phyloP scores from a whole-genome alignment of 2,113 vertebrate genomes.

The Rafetus swinhoei region DNA sequence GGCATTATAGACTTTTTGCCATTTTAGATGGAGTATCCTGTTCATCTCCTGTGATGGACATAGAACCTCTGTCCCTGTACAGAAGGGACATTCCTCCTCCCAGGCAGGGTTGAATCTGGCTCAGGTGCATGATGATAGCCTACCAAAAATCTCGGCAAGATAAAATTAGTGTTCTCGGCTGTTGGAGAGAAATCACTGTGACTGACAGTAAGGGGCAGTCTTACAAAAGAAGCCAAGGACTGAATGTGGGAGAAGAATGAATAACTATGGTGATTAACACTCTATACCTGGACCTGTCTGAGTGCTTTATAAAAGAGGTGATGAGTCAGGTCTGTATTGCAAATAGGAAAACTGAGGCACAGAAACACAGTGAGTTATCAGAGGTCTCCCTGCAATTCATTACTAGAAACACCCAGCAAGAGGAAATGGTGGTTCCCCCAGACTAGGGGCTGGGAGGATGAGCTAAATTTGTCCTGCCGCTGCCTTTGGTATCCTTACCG shows the following conservation, averaged over 20 bases:
- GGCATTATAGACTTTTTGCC: neutral
- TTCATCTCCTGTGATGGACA: fast-evolving
- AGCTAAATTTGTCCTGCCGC: neutral
- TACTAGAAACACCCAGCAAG: neutral
- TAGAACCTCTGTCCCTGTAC: neutral
- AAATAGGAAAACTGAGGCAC: fast-evolving
- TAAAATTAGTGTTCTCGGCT: neutral
- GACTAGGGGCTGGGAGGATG: neutral
- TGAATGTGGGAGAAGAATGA: neutral
- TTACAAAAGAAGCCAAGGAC: neutral
- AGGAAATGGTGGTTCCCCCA: neutral
- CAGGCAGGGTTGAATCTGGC: neutral
- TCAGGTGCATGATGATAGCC: fast-evolving
- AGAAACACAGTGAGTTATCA: fast-evolving
- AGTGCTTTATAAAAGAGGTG: neutral
- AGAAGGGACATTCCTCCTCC: neutral
- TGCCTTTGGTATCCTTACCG: neutral
- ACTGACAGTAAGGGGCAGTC: neutral
- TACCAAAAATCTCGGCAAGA: neutral
- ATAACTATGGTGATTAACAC: fast-evolving
- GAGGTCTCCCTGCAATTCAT: fast-evolving
- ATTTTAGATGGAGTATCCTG: neutral
- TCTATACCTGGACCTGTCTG: neutral
- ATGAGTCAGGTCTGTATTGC: neutral
- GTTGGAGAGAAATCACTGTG: neutral